phyloP scores from a whole-genome alignment of 2,113 vertebrate species.

The Forbesichthys papilliferus region DNA sequence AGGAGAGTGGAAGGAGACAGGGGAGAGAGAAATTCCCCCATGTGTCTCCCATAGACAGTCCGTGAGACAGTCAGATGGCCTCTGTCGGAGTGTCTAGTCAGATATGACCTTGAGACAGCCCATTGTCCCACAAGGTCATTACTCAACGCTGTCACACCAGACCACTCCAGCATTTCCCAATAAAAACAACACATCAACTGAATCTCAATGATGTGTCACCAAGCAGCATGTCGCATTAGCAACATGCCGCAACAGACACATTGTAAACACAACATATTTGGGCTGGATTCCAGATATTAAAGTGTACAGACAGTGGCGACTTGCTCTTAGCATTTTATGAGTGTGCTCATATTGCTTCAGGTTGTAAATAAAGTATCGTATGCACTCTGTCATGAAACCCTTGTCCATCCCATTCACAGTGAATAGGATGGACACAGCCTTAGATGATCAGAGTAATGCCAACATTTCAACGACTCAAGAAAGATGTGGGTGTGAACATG shows the following conservation, averaged over 20 bases:
- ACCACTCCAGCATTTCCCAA: constrained; percentile 50
- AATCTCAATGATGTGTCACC: constrained; percentile 51
- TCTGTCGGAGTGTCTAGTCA: constrained; percentile 51
- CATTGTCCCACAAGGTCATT: constrained; percentile 58
- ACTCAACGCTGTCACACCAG: constrained; percentile 56
- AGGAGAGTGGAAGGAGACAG: constrained; percentile 6
- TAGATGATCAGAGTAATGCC: too few species aligned
- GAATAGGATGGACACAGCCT: too few species aligned
- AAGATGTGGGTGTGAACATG: too few species aligned
- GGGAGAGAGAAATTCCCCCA: constrained; percentile 22
- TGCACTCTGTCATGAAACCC: too few species aligned
- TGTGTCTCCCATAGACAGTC: constrained; percentile 5
- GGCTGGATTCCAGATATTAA: constrained; percentile 30
- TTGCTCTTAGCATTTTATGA: constrained; percentile 8
- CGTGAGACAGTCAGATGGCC: constrained; percentile 44
- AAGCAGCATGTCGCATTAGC: constrained; percentile 55
- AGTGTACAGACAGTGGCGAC: constrained; percentile 23
- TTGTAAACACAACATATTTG: background rate
- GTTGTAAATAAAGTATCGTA: constrained; percentile 9
- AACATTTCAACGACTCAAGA: too few species aligned
- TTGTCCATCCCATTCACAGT: too few species aligned
- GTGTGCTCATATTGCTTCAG: constrained; percentile 26
- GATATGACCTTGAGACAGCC: constrained; percentile 66
- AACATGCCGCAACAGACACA: constrained; percentile 41
- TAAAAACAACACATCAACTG: constrained; percentile 60